Evolutionary conservation across 1,140 invertebrate genomes (phyloP).

Genomic region (Drosophila yakuba): DNA sequence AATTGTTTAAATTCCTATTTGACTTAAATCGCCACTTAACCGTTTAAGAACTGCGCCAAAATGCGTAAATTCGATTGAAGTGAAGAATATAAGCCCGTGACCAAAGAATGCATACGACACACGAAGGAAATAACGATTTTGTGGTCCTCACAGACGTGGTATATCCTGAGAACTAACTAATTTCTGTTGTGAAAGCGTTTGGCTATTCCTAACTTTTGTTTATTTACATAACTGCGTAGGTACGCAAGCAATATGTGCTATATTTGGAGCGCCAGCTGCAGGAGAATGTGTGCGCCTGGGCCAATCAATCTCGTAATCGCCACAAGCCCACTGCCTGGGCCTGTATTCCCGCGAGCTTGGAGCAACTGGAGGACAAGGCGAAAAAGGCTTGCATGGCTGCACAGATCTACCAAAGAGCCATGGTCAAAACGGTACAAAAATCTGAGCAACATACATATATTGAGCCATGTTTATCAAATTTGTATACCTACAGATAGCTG

Average conservation of each 20-base stretch:
- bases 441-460: background rate
- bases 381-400: constrained; percentile 68
- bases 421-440: constrained; percentile 70
- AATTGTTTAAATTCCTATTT: constrained; percentile 44
- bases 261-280: constrained; percentile 74
- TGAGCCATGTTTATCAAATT: background rate
- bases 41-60: background rate
- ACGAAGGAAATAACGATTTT: constrained; percentile 43
- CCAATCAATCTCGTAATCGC: constrained; percentile 56
- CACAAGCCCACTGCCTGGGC: constrained; percentile 65
- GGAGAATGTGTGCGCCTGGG: constrained; percentile 70
- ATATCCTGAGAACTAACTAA: constrained; percentile 7
- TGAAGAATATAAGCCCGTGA: background rate
- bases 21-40: constrained; percentile 3
- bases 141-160: constrained; percentile 70
- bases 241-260: constrained; percentile 69
- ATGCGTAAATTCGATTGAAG: constrained; percentile 25
- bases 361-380: constrained; percentile 60
- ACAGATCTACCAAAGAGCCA: constrained; percentile 70
- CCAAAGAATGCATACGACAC: constrained; percentile 27
- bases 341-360: constrained; percentile 55
- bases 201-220: background rate
- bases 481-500: constrained; percentile 49
- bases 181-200: background rate
- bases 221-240: constrained; percentile 31